Base-by-base conservation (phyloP, 2,888 invertebrate genomes). In the Hemithea aestivaria region DNA sequence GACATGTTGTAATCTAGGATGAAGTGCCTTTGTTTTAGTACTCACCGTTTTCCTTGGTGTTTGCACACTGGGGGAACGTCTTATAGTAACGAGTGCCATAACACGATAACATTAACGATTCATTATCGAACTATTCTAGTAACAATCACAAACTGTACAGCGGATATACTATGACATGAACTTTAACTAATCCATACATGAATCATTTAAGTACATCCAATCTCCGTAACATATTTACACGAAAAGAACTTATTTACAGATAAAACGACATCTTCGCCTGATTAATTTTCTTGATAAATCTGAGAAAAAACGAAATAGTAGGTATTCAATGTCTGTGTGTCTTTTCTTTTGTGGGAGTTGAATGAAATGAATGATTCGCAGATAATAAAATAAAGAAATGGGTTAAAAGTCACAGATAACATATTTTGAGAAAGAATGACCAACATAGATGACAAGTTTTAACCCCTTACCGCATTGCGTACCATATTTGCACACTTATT, bases 11-110 rank as follows among this genome's bases (percentile, higher is more conserved):
- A 42, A 51, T 31, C 16, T 16, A 16, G 16, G 2, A 16, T 16
- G 3, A 41, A 43, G 35, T 37, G 38, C 38, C 40, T 45, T 45
- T 47, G 41, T 50, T 54, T 53, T 5, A 5, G 53, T 63, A 73
- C 84, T 76, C 60, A 87, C 87, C 81, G 84, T 77, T 78, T 83
- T 81, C 66, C 74, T 83, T 66, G 82, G 79, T 76, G 84, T 75
- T 74, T 80, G 85, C 66, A 87, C 82, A 79, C 84, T 87, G 61
- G 83, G 75, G 73, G 87, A 85, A 72, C 87, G 85, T 58, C 83
- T 81, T 73, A 85, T 85, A 60, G 84, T 85, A 71, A 87, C 84
- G 65, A 87, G 84, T 78, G 87, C 87, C 87, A 87, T 87, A 73
- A 76, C 85, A 87, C 82, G 82, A 74, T 73, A 77, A 63, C 71